These are phyloP conservation scores for Chironomus striatipennis DNA, from an alignment of 1,140 invertebrate species.

Conservation along the genomic window DNA sequence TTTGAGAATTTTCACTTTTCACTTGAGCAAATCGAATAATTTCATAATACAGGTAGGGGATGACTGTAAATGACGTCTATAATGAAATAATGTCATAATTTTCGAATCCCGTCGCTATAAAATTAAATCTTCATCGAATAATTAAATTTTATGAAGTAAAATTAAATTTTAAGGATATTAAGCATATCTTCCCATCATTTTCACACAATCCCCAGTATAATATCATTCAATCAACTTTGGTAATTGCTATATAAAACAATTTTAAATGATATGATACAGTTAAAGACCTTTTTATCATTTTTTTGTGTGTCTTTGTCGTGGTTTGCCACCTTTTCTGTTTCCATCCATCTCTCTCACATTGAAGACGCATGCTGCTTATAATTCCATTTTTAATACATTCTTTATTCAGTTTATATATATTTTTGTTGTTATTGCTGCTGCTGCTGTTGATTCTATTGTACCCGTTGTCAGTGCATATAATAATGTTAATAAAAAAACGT, in stretches of 20 bases:
- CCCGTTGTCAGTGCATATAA: conserved; percentile 11
- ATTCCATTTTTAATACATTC: conserved; percentile 14
- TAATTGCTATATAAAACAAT: conserved; percentile 14
- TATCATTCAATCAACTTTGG: background rate
- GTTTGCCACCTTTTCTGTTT: background rate
- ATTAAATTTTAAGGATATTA: too few relatives aligned
- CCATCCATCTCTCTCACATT: background rate
- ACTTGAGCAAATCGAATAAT: background rate
- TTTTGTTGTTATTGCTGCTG: background rate
- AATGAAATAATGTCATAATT: too few relatives aligned
- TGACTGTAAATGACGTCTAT: too few relatives aligned
- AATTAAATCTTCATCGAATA: too few relatives aligned
- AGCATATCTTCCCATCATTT: too few relatives aligned
- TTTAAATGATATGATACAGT: background rate
- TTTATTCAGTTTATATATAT: background rate
- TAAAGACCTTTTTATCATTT: conserved; percentile 14
- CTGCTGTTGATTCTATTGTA: background rate
- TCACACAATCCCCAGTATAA: background rate
- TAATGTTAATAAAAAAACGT: conserved; percentile 10
- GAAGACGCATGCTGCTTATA: conserved; percentile 11
- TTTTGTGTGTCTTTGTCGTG: background rate
- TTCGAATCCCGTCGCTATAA: too few relatives aligned
- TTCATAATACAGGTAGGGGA: too few relatives aligned
- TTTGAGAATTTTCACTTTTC: background rate
- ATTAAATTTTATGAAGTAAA: too few relatives aligned